These are phyloP conservation scores for Dione juno DNA, from an alignment of 2,888 invertebrate species.

Conservation along the genomic window DNA sequence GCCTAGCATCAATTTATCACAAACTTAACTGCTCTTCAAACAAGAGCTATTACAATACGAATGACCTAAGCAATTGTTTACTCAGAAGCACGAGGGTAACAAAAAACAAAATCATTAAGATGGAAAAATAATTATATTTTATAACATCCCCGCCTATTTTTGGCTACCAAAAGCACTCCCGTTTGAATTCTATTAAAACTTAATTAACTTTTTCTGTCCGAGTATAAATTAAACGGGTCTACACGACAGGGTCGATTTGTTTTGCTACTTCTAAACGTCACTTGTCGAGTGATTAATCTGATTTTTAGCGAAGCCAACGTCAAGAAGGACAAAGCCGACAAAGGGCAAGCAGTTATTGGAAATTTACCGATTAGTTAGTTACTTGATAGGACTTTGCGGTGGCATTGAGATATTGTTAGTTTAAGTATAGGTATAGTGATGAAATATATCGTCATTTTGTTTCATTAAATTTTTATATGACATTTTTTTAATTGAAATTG, in stretches of 20 bases:
- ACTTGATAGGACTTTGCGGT: conserved; percentile 20
- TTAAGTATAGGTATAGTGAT: neutral
- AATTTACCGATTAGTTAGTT: conserved; percentile 43
- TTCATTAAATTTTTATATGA: neutral
- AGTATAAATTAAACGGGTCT: conserved; percentile 76
- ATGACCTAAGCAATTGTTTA: conserved; percentile 64
- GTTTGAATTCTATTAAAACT: conserved; percentile 83
- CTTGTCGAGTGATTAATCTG: conserved; percentile 80
- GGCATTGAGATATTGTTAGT: conserved; percentile 38
- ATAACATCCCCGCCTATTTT: conserved; percentile 83
- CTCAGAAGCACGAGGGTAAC: conserved; percentile 63
- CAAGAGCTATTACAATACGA: conserved; percentile 1
- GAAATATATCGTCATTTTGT: neutral
- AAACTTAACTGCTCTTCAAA: conserved; percentile 13
- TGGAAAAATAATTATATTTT: conserved; percentile 80
- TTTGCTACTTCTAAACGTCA: conserved; percentile 83
- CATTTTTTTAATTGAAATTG: neutral
- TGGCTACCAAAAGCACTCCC: conserved; percentile 82
- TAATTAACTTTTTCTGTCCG: conserved; percentile 80
- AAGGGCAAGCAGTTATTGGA: conserved; percentile 54
- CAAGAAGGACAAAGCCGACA: conserved; percentile 70
- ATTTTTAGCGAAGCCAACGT: conserved; percentile 71
- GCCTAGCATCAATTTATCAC: conserved; percentile 11
- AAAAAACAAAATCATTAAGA: conserved; percentile 73
- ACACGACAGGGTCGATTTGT: conserved; percentile 77